These are phyloP conservation scores for Podocnemis expansa DNA, from an alignment of 2,113 vertebrate species.

Conservation along the genomic window DNA sequence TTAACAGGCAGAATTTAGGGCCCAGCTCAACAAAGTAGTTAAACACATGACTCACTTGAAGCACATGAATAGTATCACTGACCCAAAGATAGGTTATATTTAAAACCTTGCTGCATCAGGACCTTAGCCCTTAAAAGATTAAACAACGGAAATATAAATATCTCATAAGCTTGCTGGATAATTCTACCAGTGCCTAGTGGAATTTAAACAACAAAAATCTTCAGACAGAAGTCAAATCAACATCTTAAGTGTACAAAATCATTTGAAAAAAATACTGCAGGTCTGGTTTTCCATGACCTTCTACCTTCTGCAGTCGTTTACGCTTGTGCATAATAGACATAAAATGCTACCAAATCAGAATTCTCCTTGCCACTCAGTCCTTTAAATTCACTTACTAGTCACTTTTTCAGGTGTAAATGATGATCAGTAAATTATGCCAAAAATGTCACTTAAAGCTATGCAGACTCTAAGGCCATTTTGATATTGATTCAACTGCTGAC, in stretches of 20 bases:
- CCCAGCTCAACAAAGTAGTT: not conserved
- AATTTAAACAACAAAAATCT: not conserved
- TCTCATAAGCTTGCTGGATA: not conserved
- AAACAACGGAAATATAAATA: not conserved
- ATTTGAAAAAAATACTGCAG: not conserved
- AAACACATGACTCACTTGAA: not conserved
- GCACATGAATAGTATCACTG: not conserved
- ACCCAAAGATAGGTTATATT: not conserved
- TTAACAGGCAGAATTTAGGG: not conserved
- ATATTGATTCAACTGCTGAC: not conserved
- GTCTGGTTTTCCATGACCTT: not conserved
- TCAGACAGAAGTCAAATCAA: not conserved
- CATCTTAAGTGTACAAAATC: not conserved
- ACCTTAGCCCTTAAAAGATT: not conserved
- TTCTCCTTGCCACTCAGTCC: not conserved
- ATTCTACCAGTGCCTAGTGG: not conserved
- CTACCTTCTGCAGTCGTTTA: not conserved
- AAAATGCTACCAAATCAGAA: not conserved
- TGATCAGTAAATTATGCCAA: not conserved
- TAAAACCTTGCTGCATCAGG: not conserved
- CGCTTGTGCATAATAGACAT: not conserved
- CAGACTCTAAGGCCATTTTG: not conserved
- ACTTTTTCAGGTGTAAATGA: not conserved
- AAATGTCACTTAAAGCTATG: not conserved
- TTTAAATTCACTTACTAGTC: not conserved